Evolutionary conservation across 2,888 invertebrate species (phyloP).

Genomic region (Tethea ocularis): DNA sequence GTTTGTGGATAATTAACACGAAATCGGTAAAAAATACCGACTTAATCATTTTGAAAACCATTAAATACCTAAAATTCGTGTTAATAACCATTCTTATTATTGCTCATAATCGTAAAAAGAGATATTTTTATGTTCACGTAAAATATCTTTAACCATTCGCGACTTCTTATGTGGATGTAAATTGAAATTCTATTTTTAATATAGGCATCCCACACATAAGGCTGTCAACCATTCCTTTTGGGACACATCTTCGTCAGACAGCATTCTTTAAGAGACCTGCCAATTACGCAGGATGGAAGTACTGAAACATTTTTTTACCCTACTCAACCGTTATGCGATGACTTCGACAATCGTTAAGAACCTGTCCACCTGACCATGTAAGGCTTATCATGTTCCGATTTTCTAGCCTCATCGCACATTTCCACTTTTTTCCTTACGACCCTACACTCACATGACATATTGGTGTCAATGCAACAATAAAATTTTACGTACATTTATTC

Average conservation of each 20-base stretch:
- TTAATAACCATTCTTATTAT: slow-evolving; percentile 8
- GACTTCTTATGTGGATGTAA: slow-evolving; percentile 13
- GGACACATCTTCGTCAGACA: slow-evolving; percentile 66
- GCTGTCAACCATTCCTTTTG: slow-evolving; percentile 65
- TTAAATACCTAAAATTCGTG: slow-evolving; percentile 21
- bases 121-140: not conserved
- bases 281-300: slow-evolving; percentile 70
- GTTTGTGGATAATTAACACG: not conserved
- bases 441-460: slow-evolving; percentile 62
- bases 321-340: slow-evolving; percentile 71
- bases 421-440: slow-evolving; percentile 63
- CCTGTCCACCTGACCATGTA: slow-evolving; percentile 62
- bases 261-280: slow-evolving; percentile 71
- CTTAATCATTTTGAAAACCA: not conserved
- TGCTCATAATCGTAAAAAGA: not conserved
- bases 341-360: slow-evolving; percentile 73
- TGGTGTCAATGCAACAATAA: slow-evolving; percentile 80
- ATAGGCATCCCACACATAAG: slow-evolving; percentile 62
- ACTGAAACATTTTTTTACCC: slow-evolving; percentile 66
- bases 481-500: slow-evolving; percentile 72
- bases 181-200: slow-evolving; percentile 72
- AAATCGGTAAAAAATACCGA: not conserved
- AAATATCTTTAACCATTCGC: not conserved
- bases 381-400: slow-evolving; percentile 70
- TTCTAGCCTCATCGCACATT: slow-evolving; percentile 70